Conservation (phyloP, 2,113 vertebrate species). For the Vicugna pacos region DNA sequence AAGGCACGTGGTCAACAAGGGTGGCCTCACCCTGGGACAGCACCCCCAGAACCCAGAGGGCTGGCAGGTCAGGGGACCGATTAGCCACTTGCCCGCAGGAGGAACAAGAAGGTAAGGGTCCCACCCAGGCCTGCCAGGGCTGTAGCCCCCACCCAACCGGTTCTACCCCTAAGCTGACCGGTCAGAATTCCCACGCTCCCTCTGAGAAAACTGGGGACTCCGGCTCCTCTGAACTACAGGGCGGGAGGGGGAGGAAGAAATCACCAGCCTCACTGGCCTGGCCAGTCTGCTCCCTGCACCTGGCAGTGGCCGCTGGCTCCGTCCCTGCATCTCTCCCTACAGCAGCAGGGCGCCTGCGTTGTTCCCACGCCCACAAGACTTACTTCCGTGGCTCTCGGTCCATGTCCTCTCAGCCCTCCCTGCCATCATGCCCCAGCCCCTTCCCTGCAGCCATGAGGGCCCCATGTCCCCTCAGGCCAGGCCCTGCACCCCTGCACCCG, state of each 20-base stretch:
- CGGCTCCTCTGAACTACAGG: conserved; percentile 90
- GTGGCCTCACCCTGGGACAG: neutral
- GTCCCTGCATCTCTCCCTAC: conserved; percentile 83
- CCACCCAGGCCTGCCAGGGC: neutral
- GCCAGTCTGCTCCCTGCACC: conserved; percentile 89
- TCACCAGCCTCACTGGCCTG: conserved; percentile 91
- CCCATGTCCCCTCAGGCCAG: neutral
- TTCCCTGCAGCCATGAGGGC: fast-evolving
- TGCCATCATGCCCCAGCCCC: neutral
- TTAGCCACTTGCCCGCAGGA: neutral
- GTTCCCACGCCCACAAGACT: conserved; percentile 50
- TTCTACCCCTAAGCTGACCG: neutral
- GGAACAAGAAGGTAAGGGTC: neutral
- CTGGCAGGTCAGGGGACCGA: neutral
- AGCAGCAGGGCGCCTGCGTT: conserved; percentile 92
- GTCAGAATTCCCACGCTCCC: conserved; percentile 85
- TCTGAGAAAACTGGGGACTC: conserved; percentile 85
- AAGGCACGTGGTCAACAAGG: too few relatives aligned
- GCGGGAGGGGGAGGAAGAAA: conserved; percentile 90
- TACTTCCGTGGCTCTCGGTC: neutral
- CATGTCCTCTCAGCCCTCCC: neutral
- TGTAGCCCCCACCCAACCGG: neutral
- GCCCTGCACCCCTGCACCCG: neutral
- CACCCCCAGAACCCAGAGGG: neutral
- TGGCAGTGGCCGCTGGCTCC: conserved; percentile 91